Evolutionary conservation across 1,140 invertebrate species (phyloP), one percentile per base, ranked within the genome.

Genomic region (Drosophila chauvacae): DNA sequence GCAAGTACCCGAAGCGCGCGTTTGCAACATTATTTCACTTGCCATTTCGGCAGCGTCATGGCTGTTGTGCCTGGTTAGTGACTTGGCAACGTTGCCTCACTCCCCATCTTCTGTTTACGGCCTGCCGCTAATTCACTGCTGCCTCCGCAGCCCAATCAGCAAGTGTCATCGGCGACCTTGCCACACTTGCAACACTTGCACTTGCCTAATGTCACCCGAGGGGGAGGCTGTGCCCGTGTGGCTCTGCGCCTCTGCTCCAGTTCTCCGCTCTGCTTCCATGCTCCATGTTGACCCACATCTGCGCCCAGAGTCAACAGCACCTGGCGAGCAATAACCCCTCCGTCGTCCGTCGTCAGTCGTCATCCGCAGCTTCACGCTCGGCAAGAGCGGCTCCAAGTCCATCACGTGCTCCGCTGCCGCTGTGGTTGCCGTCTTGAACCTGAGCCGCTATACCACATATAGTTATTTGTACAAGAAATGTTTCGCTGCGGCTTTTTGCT

Each of bases 321-420:
- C 68, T 58, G 57, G 80, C 83, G 83, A 84, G 80, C 83, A 87
- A 87, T 82, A 88, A 87, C 80, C 83, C 87, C 74, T 13, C 35
- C 50, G 60, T 18, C 26, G 48, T 28, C 23, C 45, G 45, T 28
- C 26, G 48, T 28, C 23, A 23, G 45, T 30, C 26, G 30, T 53
- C 51, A 37, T 55, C 51, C 51, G 65, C 80, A 82, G 56, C 70
- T 88, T 84, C 81, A 87, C 83, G 83, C 83, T 87, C 87, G 44
- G 39, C 57, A 45, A 56, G 57, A 45, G 26, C 33, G 23, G 42
- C 61, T 66, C 42, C 48, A 6, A 44, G 58, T 57, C 45, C 58
- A 77, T 84, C 81, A 84, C 81, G 81, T 84, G 82, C 78, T 70
- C 23, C 57, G 59, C 70, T 56, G 58, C 45, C 37, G 53, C 37